A percentile compares a stretch with the other conserved stretches of the same genome.
These are phyloP conservation scores for Dryoscopus gambensis DNA, from an alignment of 2,113 vertebrate genomes.

Conservation along the genomic window DNA sequence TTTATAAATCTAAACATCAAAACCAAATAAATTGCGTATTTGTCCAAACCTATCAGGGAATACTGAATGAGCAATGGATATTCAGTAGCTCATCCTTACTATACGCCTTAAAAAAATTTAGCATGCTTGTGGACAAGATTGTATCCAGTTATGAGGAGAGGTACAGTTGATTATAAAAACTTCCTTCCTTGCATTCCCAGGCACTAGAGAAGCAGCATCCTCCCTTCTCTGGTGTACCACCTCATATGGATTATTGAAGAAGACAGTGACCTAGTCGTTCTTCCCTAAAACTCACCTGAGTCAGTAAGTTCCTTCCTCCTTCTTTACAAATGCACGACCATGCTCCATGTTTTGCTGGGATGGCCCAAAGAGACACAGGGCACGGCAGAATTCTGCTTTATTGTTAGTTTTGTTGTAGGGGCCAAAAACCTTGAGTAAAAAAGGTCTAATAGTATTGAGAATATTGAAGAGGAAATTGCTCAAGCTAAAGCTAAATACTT, in stretches of 20 bases:
- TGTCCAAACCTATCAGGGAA: not conserved
- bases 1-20: not conserved
- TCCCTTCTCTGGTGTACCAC: not conserved
- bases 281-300: not conserved
- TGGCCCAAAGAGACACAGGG: not conserved
- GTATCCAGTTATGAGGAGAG: not conserved
- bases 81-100: not conserved
- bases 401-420: not conserved
- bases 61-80: not conserved
- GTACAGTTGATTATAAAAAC: not conserved
- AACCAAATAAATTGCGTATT: not conserved
- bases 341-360: not conserved
- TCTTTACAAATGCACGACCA: not conserved
- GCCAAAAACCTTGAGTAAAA: not conserved
- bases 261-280: not conserved
- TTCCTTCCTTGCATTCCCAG: not conserved
- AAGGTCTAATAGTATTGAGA: not conserved
- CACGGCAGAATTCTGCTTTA: not conserved
- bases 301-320: not conserved
- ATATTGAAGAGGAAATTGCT: not conserved
- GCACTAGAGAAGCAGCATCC: not conserved
- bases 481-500: not conserved
- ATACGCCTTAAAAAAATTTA: not conserved
- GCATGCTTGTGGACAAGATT: not conserved
- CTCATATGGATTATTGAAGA: not conserved